Base-by-base conservation (phyloP, 2,888 invertebrate genomes). In the Nezara viridula region DNA sequence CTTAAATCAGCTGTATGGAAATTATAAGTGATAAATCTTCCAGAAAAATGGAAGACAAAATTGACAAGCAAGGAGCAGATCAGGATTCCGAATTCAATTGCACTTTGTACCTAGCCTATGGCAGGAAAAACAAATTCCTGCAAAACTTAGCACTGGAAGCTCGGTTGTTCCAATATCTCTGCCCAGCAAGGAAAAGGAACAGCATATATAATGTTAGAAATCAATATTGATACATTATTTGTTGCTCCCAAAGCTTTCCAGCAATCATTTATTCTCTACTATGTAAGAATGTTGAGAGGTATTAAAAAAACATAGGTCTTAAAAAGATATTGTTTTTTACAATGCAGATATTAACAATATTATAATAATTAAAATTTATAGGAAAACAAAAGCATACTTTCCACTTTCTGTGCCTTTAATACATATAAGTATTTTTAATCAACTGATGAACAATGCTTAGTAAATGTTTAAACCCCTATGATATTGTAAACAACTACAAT, bases 71-170 rank as follows among this genome's bases (percentile, higher is more conserved):
- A 81, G 55, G 86, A 86, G 86, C 50, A 55, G 86, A 55, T 60
- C 86, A 86, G 86, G 32, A 86, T 52, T 55, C 60, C 49, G n/a
- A 37, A 86, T 52, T 86, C 50, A 86, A 86, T 86, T 86, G 86
- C 86, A 86, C 86, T 86, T 81, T 86, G 86, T 86, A 86, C 55
- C 86, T 86, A 86, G 86, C 86, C 86, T 86, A 86, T 86, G 21
- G 21, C 52, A 86, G 86, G 60, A 55, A 40, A 24, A 24, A 24
- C 37, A 32, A 52, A 55, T 52, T 86, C 86, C 86, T 55, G 86
- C 40, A 21, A 40, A 86, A 55, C 40, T 55, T 86, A 52, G 52
- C 50, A n/a, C 86, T 86, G 86, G 86, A 86, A 86, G 86, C 86
- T 86, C 86, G 86, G 86, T 55, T 86, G 86, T 86, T 86, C 86